Conservation (phyloP, 1,140 invertebrate species). For the Tribolium madens region DNA sequence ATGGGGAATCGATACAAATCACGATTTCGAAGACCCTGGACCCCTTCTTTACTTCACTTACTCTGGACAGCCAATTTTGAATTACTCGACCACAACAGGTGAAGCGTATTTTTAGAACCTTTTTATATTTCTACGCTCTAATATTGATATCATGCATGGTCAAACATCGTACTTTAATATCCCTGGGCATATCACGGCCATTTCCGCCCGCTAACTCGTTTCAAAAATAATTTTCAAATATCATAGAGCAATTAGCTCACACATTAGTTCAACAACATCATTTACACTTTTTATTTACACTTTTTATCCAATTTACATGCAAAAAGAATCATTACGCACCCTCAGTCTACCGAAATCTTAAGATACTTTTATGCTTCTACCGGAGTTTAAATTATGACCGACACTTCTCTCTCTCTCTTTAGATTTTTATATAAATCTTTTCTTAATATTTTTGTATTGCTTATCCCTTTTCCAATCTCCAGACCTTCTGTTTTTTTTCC, state of each 20-base stretch:
- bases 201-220: slow-evolving; percentile 16
- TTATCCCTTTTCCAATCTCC: background rate
- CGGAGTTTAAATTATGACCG: background rate
- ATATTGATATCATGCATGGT: slow-evolving; percentile 42
- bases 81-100: slow-evolving; percentile 30
- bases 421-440: slow-evolving; percentile 3
- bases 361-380: slow-evolving; percentile 9
- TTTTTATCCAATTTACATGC: slow-evolving; percentile 22
- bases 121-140: slow-evolving; percentile 37
- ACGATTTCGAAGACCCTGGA: slow-evolving; percentile 38
- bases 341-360: background rate
- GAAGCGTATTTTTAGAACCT: slow-evolving; percentile 25
- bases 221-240: slow-evolving; percentile 21
- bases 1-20: slow-evolving; percentile 50
- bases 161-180: slow-evolving; percentile 15
- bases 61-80: slow-evolving; percentile 24
- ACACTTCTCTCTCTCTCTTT: background rate
- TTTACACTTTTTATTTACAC: slow-evolving; percentile 1
- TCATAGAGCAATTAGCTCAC: slow-evolving; percentile 9
- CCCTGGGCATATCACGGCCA: slow-evolving; percentile 5
- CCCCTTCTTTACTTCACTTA: slow-evolving; percentile 22
- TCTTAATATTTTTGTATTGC: background rate
- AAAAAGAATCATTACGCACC: slow-evolving; percentile 23
- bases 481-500: background rate
- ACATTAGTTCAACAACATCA: slow-evolving; percentile 1